Conservation (phyloP, 2,797 vertebrate species). For the Molothrus aeneus region DNA sequence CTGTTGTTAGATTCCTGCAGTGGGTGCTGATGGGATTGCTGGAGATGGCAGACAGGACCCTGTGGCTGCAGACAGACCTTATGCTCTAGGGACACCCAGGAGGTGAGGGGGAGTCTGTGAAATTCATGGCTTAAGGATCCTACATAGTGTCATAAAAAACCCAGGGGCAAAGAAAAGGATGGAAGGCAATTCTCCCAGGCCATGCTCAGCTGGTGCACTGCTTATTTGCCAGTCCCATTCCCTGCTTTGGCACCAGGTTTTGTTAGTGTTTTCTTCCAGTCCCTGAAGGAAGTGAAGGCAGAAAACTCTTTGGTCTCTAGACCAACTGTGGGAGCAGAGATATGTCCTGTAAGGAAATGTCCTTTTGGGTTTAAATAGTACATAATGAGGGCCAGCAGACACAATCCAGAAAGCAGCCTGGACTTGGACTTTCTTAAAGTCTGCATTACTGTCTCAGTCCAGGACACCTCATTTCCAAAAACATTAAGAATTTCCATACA, state of each 20-base stretch:
- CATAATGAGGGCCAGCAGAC: background rate
- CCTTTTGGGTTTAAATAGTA: background rate
- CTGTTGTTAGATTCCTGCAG: background rate
- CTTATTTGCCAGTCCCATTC: rapidly evolving
- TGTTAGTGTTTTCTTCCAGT: background rate
- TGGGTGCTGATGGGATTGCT: rapidly evolving
- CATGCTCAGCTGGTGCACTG: background rate
- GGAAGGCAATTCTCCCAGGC: background rate
- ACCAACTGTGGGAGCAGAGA: background rate
- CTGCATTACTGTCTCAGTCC: background rate
- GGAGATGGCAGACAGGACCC: background rate
- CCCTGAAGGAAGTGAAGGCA: background rate
- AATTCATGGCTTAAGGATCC: background rate
- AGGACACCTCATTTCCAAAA: background rate
- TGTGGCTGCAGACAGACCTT: rapidly evolving
- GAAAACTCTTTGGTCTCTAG: background rate
- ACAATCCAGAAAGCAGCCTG: background rate
- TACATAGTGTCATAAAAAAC: background rate
- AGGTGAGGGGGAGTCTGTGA: background rate
- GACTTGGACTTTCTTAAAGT: background rate
- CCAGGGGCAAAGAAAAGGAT: background rate
- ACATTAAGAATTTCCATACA: background rate
- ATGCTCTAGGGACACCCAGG: background rate
- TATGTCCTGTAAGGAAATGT: background rate
- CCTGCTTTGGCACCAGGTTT: background rate